Conservation (phyloP, 1,140 invertebrate species). For the Drosophila malerkotliana region DNA sequence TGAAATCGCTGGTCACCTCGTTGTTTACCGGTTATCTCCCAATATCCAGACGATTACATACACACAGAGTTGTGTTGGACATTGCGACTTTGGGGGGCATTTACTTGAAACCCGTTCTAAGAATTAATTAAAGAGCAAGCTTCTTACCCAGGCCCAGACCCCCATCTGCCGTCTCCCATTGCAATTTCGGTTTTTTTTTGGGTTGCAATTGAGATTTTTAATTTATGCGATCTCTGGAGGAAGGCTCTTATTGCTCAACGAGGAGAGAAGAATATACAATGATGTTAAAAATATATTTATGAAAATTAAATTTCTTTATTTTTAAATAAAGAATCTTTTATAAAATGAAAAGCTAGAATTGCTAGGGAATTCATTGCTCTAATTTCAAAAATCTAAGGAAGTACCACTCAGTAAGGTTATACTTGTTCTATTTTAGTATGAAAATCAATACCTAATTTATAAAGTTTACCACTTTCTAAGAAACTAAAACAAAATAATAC, state of each 20-base stretch:
- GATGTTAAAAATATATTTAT: neutral
- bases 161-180: conserved; percentile 20
- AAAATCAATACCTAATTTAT: too few relatives aligned
- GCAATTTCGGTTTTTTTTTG: conserved; percentile 19
- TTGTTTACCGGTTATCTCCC: conserved; percentile 66
- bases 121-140: conserved; percentile 73
- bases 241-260: neutral
- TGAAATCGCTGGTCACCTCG: conserved; percentile 43
- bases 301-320: too few relatives aligned
- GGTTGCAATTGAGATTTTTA: conserved; percentile 48
- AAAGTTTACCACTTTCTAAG: too few relatives aligned
- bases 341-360: too few relatives aligned
- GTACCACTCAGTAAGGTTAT: too few relatives aligned
- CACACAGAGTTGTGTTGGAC: conserved; percentile 17
- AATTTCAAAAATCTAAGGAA: too few relatives aligned
- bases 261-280: neutral
- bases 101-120: conserved; percentile 74
- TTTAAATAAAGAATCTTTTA: too few relatives aligned
- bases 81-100: conserved; percentile 41
- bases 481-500: too few relatives aligned
- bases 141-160: conserved; percentile 34
- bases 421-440: too few relatives aligned
- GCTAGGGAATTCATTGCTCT: too few relatives aligned
- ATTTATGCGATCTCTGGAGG: conserved; percentile 43
- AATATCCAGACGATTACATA: conserved; percentile 36